Base-by-base conservation (phyloP, 2,797 vertebrate genomes). In the Myotis myotis region DNA sequence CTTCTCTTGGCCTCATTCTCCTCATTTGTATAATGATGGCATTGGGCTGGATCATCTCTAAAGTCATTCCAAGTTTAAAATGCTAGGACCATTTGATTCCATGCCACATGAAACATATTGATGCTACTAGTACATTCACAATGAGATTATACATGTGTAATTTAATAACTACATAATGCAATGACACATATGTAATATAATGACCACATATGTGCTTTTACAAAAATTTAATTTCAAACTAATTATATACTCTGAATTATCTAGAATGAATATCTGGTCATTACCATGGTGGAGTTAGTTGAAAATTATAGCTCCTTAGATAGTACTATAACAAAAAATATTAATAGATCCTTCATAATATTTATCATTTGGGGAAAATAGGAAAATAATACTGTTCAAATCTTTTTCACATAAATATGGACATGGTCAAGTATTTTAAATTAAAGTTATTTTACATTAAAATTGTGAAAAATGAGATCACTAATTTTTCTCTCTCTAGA, bases 61-160 rank as follows among this genome's bases (percentile, higher is more conserved):
- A 93, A 80, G 79, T 70, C 10, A 28, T 91, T 80, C 47, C 30
- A 95, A 93, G 44, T 88, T 95, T 88, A 85, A 91, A 95, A 93
- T 41, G 12, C 64, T 82, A 28, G 68, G 28, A 88, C 10, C 41
- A 33, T 88, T 91, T 93, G 89, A 83, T 62, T 93, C 60, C 47
- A 83, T 76, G 74, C 30, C 91, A 92, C 47, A 13, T 66, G 79
- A 90, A 96, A 92, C 20, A 78, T 81, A 79, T 36, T 93, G 51
- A 44, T 71, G 25, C 25, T 66, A 22, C 53, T 81, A 47, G 47
- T 47, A 82, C 10, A 36, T 36, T 49, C 44, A 62, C 23, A 92
- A 62, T 80, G 13, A 53, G 38, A 22, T 68, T 68, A 76, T 25
- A 72, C 23, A 83, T 44, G 7, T 79, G 19, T 82, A 80, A 81